These are phyloP conservation scores for Nannospalax galili DNA, from an alignment of 2,113 vertebrate species.

Conservation along the genomic window DNA sequence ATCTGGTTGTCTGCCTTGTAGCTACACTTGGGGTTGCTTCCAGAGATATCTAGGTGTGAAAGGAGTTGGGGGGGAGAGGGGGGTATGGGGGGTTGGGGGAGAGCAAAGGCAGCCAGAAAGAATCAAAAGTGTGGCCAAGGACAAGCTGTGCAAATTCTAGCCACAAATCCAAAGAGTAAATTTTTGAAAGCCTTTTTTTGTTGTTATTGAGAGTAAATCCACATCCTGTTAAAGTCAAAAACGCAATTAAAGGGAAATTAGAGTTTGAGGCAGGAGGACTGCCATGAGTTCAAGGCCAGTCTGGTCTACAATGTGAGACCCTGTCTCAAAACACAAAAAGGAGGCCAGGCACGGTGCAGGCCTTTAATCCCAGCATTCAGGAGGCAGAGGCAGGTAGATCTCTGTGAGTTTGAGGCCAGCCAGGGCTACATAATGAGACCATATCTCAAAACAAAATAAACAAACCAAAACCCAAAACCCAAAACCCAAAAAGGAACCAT, in stretches of 20 bases:
- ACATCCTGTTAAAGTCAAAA: slow-evolving; percentile 2
- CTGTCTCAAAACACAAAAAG: too few relatives aligned
- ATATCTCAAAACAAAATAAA: too few relatives aligned
- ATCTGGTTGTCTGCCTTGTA: neutral
- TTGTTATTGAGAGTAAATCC: neutral
- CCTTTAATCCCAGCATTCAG: too few relatives aligned
- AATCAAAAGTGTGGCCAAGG: neutral
- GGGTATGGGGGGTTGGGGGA: neutral
- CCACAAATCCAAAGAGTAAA: neutral
- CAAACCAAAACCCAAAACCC: neutral
- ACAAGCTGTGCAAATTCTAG: neutral
- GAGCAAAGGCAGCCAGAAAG: neutral
- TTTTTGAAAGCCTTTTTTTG: neutral
- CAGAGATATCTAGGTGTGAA: neutral
- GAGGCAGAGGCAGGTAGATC: too few relatives aligned
- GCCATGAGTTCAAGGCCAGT: neutral
- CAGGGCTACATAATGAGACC: too few relatives aligned
- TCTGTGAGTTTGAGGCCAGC: too few relatives aligned
- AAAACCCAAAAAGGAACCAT: neutral
- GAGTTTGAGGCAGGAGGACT: neutral
- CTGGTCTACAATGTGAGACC: too few relatives aligned
- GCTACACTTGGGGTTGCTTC: neutral
- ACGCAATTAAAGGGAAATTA: neutral
- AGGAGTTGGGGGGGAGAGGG: neutral
- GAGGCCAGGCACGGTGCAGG: too few relatives aligned